Base-by-base conservation (phyloP, 2,888 invertebrate species). In the Fragum fragum region DNA sequence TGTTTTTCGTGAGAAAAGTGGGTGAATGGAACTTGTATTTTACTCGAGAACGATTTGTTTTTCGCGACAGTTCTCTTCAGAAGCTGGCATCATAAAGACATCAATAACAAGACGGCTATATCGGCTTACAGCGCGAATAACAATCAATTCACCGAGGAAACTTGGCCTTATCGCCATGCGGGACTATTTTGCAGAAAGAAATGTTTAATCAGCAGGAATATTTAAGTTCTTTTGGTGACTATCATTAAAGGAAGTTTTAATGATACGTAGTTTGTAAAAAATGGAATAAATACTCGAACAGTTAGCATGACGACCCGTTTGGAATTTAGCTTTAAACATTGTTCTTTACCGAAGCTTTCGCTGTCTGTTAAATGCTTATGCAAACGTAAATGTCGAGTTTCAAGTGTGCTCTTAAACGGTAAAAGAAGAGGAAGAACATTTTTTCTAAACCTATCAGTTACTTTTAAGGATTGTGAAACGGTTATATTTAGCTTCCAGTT, bases 381-480 rank as follows among this genome's bases (percentile, higher is more conserved):
- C 32, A 26, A 73, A 26, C 36, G 47, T 5, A 57, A 68, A 23
- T 75, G 75, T 55, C 42, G 47, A n/a, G 53, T 75, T 11, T 57
- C 57, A 1, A 75, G 68, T 36, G 57, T 75, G n/a, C 53, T 75
- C 0, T 55, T 75, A n/a, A 75, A 55, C 39, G 75, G 75, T 29
- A 23, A 36, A 42, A 68, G 29, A 36, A 14, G 18, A 9, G 68
- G 68, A 36, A 55, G 68, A n/a, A n/a, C 26, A 1, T 75, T 52
- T 21, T 23, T 26, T n/a, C 11, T 75, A 11, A 42, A 21, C 1
- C 21, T 75, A 5, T 28, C 68, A 11, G 68, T 75, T 0, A 75
- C 75, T 7, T 68, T 75, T 26, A 68, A 75, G n/a, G 55, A 75
- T n/a, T 68, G 75, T 26, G 55, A 55, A 28, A 53, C 75, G n/a